Evolutionary conservation across 2,113 vertebrate genomes (phyloP).

Genomic region (Anas platyrhynchos): DNA sequence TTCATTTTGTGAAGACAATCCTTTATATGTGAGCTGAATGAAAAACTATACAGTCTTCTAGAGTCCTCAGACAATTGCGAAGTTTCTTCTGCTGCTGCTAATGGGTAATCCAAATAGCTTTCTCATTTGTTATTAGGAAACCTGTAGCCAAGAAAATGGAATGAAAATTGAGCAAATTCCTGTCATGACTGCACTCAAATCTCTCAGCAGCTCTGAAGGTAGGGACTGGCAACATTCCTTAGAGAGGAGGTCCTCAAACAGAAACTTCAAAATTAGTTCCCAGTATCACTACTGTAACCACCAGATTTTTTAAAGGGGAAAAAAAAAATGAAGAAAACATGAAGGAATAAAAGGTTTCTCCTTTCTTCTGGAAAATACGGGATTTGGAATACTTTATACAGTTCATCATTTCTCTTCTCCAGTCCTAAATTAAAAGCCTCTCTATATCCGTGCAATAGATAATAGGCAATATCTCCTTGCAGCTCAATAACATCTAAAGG

Average conservation of each 20-base stretch:
- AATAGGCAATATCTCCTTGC: background rate
- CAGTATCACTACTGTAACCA: background rate
- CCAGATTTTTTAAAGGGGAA: background rate
- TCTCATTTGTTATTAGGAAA: background rate
- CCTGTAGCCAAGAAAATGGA: background rate
- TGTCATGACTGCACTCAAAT: background rate
- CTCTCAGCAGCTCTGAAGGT: background rate
- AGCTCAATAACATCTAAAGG: background rate
- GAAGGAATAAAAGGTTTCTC: background rate
- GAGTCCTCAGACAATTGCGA: background rate
- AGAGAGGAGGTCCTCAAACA: background rate
- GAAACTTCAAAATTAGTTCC: background rate
- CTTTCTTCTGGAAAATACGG: background rate
- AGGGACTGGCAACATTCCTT: background rate
- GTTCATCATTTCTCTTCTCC: background rate
- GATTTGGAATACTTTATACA: background rate
- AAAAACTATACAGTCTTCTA: background rate
- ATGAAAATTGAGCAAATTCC: constrained; percentile 31
- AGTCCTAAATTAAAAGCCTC: background rate
- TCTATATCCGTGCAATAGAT: background rate
- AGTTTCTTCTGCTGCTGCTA: background rate
- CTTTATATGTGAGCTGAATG: background rate
- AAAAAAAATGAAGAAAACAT: background rate
- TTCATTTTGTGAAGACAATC: background rate
- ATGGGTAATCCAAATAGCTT: background rate